phyloP scores from a whole-genome alignment of 2,797 vertebrate species.

The Tachyglossus aculeatus region DNA sequence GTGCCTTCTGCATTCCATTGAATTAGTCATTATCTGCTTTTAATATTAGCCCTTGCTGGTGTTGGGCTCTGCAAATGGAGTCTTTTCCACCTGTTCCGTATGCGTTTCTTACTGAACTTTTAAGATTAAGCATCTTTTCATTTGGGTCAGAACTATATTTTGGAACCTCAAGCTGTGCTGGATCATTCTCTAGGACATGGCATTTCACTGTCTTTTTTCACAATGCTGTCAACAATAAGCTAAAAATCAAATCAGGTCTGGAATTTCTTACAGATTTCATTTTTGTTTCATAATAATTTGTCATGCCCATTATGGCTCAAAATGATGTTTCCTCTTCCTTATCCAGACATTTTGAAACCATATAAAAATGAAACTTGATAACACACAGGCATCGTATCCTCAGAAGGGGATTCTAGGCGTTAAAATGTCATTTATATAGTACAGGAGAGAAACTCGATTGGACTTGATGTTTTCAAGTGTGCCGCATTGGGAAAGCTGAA shows the following conservation, averaged over 20 bases:
- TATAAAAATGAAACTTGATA: constrained; percentile 27
- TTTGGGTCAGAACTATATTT: constrained; percentile 46
- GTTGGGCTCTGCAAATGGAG: constrained; percentile 50
- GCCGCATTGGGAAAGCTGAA: neutral
- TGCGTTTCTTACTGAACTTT: constrained; percentile 52
- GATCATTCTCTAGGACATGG: constrained; percentile 42
- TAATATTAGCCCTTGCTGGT: constrained; percentile 62
- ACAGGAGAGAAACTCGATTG: neutral
- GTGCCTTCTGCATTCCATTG: constrained; percentile 47
- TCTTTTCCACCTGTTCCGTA: constrained; percentile 44
- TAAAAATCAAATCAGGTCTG: constrained; percentile 40
- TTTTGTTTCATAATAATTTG: constrained; percentile 46
- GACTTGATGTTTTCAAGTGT: neutral
- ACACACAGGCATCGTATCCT: constrained; percentile 1
- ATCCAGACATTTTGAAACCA: constrained; percentile 23
- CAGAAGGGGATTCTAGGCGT: constrained; percentile 9
- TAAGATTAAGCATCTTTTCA: constrained; percentile 46
- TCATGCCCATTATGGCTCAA: constrained; percentile 34
- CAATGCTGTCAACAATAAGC: constrained; percentile 47
- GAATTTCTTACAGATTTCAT: constrained; percentile 38
- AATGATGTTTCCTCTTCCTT: constrained; percentile 29
- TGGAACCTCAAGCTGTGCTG: constrained; percentile 21
- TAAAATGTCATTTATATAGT: constrained; percentile 16
- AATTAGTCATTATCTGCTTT: constrained; percentile 67
- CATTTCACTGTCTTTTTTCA: constrained; percentile 42